Base-by-base conservation (phyloP, 2,888 invertebrate genomes). In the Tetragonula carbonaria region DNA sequence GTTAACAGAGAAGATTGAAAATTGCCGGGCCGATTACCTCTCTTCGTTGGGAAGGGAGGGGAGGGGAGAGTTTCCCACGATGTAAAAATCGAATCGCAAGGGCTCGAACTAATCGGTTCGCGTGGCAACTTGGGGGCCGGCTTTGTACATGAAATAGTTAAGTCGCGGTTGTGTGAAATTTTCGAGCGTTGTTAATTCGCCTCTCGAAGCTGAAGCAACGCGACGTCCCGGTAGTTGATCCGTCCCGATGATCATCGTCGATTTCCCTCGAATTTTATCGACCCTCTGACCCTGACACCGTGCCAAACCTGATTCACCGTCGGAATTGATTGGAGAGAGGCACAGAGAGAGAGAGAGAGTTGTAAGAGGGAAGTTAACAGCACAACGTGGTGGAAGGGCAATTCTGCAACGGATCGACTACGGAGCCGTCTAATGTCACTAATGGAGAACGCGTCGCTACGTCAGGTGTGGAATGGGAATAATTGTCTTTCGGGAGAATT, bases 381-480 rank as follows among this genome's bases (percentile, higher is more conserved):
- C 55, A 33, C 33, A 28, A 38, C 59, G 23, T 5, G 73, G 53
- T 38, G 55, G 38, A 72, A 80, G 86, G 78, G 76, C 75, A 74
- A 85, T 86, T 62, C 80, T 72, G 67, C 70, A 85, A 80, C 75
- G 87, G 80, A 74, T 87, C 87, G 65, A 63, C 78, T 66, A 65
- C 53, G 23, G 75, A 53, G 68, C 14, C 53, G 70, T 51, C 79
- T 87, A 89, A 87, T 85, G 66, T 80, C 76, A 63, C 80, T 88
- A 89, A 88, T 89, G 89, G 87, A 84, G 87, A 74, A 78, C 78
- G 77, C 80, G 72, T 70, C 55, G 71, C n/a, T 55, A 45, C 38
- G 70, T 67, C 66, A 57, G 55, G 66, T 33, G 66, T 62, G 28
- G 66, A 71, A 33, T 33, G 33, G 70, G 75, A 84, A 87, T 89